A percentile compares a stretch with the other conserved stretches of the same genome.
phyloP scores from a whole-genome alignment of 2,888 invertebrate genomes.

The Synergus itoensis region DNA sequence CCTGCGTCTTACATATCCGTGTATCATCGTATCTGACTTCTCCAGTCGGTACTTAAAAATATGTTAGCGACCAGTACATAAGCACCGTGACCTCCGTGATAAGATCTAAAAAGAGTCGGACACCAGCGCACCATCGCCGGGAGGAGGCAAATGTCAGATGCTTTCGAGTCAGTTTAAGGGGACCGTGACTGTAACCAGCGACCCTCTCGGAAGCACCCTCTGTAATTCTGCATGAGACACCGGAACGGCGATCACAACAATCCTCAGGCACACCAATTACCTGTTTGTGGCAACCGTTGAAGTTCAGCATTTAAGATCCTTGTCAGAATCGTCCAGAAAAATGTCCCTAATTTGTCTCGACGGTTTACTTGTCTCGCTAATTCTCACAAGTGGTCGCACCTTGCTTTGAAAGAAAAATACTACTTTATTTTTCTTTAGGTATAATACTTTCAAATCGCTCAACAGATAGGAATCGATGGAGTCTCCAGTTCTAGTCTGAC shows the following conservation, averaged over 20 bases:
- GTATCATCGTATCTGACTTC: constrained; percentile 57
- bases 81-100: constrained; percentile 77
- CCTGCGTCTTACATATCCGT: constrained; percentile 46
- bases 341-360: constrained; percentile 19
- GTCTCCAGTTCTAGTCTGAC: no score
- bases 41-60: constrained; percentile 73
- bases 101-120: constrained; percentile 70
- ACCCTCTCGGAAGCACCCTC: constrained; percentile 49
- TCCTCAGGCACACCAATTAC: constrained; percentile 15
- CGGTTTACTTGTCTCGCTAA: constrained; percentile 1
- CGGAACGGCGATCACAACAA: constrained; percentile 34
- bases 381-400: neutral
- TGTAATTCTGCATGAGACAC: constrained; percentile 15
- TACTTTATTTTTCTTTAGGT: neutral
- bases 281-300: constrained; percentile 24
- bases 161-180: constrained; percentile 56
- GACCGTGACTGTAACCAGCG: constrained; percentile 70
- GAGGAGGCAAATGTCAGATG: constrained; percentile 70
- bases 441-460: neutral
- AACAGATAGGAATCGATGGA: no score
- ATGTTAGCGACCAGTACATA: constrained; percentile 74
- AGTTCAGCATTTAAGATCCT: constrained; percentile 1
- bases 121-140: constrained; percentile 54
- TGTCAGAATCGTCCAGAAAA: constrained; percentile 30
- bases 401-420: neutral